Conservation (phyloP, 2,888 invertebrate genomes). For the Drosophila nr. medialis region DNA sequence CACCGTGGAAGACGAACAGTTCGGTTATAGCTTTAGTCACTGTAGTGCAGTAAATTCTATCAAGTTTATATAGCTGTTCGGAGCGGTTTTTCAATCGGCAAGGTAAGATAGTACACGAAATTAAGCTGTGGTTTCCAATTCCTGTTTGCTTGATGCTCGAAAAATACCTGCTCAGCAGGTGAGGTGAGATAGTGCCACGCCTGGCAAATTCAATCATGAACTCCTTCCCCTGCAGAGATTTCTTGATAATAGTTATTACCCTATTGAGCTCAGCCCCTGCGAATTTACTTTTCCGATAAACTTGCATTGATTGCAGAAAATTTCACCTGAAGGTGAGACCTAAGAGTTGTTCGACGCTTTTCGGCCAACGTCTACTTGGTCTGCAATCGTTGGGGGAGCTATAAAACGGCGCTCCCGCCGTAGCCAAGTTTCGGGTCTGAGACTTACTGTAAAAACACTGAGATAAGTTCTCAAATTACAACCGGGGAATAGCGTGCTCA, state of each 20-base stretch:
- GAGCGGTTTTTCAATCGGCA: not conserved
- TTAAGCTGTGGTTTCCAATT: not conserved
- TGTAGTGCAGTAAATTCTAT: too few relatives aligned
- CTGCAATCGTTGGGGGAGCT: too few relatives aligned
- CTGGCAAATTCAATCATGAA: not conserved
- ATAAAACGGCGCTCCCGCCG: too few relatives aligned
- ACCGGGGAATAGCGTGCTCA: not conserved
- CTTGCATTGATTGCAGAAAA: not conserved
- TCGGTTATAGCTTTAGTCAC: too few relatives aligned
- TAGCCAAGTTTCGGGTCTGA: not conserved
- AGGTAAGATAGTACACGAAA: not conserved
- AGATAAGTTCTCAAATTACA: not conserved
- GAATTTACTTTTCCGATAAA: not conserved
- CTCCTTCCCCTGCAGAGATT: not conserved
- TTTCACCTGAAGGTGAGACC: not conserved
- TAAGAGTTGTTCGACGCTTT: not conserved
- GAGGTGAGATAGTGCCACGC: not conserved
- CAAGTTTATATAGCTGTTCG: too few relatives aligned
- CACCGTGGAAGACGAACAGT: too few relatives aligned
- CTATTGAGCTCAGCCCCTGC: not conserved
- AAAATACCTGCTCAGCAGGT: not conserved
- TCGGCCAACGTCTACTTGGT: not conserved
- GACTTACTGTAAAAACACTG: too few relatives aligned
- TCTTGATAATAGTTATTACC: not conserved
- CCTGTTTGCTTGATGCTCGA: not conserved